These are phyloP conservation scores for Busseola fusca DNA, from an alignment of 2,888 invertebrate genomes.

Conservation along the genomic window DNA sequence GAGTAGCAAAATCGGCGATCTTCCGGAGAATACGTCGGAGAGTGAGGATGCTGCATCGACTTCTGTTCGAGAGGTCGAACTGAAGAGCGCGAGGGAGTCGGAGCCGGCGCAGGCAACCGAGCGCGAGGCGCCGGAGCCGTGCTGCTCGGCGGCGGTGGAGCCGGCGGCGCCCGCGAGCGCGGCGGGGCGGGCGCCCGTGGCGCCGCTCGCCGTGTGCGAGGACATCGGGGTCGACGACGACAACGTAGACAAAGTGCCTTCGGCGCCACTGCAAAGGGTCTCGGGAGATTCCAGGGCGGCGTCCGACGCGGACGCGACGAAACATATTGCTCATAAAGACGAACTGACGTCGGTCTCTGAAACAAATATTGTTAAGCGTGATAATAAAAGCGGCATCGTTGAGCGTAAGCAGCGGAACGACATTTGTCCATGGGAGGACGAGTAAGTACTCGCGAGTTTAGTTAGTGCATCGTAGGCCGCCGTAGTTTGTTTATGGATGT, in stretches of 20 bases:
- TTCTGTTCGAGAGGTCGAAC: conserved; percentile 42
- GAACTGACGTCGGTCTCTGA: conserved; percentile 82
- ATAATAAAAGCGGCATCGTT: conserved; percentile 79
- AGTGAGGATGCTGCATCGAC: conserved; percentile 50
- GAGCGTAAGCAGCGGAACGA: conserved; percentile 91
- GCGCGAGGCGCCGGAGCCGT: conserved; percentile 33
- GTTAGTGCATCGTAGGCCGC: conserved; percentile 64
- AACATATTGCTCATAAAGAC: conserved; percentile 82
- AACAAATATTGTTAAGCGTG: conserved; percentile 84
- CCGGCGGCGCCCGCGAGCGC: conserved; percentile 16
- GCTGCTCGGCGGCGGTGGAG: conserved; percentile 35
- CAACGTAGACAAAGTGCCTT: conserved; percentile 88
- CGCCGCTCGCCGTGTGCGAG: conserved; percentile 92
- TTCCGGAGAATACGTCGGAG: conserved; percentile 64
- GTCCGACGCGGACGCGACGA: conserved; percentile 78
- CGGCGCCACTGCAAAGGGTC: conserved; percentile 76
- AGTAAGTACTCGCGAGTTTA: conserved; percentile 91
- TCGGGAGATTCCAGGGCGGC: conserved; percentile 74
- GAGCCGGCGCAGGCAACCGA: conserved; percentile 54
- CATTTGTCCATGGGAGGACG: conserved; percentile 98
- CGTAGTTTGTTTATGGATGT: conserved; percentile 55
- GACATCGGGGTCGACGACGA: conserved; percentile 92
- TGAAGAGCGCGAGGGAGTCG: conserved; percentile 32
- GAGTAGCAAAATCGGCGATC: conserved; percentile 70
- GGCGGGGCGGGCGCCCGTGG: conserved; percentile 80